A percentile compares a stretch with the other conserved stretches of the same genome.
Evolutionary conservation across 37 sponge, comb jelly and placozoan species (phyloP).

Genomic region (Haliclona indistincta): DNA sequence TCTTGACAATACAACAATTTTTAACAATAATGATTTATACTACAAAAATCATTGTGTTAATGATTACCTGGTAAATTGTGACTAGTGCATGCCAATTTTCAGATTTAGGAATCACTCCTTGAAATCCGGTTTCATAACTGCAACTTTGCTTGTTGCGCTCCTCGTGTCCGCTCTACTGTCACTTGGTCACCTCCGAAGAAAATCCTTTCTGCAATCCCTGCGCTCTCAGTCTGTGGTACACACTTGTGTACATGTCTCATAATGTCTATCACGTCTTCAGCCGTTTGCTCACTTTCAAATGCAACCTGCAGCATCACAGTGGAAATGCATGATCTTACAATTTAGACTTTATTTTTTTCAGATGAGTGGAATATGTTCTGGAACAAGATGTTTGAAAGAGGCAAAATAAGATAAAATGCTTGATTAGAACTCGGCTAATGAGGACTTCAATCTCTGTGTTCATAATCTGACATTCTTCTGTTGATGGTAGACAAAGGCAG

Average conservation of each 20-base stretch:
- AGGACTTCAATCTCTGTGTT: conserved; percentile 5
- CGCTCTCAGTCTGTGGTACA: background rate
- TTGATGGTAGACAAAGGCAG: background rate
- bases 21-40: too few relatives aligned
- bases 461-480: background rate
- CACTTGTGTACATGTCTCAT: background rate
- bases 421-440: background rate
- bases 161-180: background rate
- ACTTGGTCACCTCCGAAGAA: conserved; percentile 25
- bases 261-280: background rate
- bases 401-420: background rate
- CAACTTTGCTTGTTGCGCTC: background rate
- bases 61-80: conserved; percentile 22
- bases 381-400: background rate
- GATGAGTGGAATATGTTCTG: background rate
- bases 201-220: background rate
- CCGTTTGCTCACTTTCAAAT: background rate
- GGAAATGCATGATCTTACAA: too few relatives aligned
- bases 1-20: too few relatives aligned
- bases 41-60: background rate
- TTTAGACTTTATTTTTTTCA: conserved; percentile 5
- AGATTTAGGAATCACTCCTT: conserved; percentile 10
- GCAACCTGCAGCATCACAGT: background rate
- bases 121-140: background rate
- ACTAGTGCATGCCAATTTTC: too few relatives aligned